These are phyloP conservation scores for Podilymbus podiceps DNA, from an alignment of 2,113 vertebrate genomes.

Conservation along the genomic window DNA sequence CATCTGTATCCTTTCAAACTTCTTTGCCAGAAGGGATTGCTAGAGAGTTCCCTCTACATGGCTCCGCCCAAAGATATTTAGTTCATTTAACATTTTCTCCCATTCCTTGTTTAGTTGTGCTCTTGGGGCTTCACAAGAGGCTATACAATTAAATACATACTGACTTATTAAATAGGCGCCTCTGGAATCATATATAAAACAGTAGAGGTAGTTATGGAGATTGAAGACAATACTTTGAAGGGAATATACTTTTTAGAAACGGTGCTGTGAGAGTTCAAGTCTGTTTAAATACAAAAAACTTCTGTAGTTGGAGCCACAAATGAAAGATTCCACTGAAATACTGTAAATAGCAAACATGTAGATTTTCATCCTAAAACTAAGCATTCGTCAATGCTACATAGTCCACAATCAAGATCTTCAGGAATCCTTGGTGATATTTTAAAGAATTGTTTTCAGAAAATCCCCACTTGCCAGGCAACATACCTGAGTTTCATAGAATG, in stretches of 20 bases:
- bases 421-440: too few relatives aligned
- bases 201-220: background rate
- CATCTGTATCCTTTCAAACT: background rate
- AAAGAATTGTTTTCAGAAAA: background rate
- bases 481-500: background rate
- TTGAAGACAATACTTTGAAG: background rate
- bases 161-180: background rate
- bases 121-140: background rate
- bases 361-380: background rate
- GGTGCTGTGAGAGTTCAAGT: background rate
- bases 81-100: background rate
- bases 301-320: background rate
- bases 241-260: background rate
- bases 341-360: background rate
- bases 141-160: background rate
- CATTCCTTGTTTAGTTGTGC: background rate
- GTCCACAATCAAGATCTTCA: background rate
- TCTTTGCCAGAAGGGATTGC: background rate
- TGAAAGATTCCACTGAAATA: background rate
- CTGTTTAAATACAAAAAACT: background rate
- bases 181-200: background rate
- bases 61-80: background rate
- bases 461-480: background rate
- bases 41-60: background rate
- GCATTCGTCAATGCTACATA: background rate